Conservation (phyloP, 37 sponge, comb jelly and placozoan genomes). For the Spongia lamella region DNA sequence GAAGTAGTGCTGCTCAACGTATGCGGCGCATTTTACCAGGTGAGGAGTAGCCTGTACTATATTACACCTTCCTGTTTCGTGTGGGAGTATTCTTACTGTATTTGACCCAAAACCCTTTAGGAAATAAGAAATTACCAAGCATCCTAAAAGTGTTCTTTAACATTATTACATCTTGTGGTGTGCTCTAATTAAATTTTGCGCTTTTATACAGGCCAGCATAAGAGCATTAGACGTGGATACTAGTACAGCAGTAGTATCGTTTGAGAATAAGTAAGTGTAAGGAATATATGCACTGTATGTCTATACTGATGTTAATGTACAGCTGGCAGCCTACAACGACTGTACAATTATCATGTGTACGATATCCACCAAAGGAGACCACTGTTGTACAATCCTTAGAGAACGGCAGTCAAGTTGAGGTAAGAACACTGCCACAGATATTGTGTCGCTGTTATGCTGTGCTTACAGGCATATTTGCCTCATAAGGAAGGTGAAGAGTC, state of each 20-base stretch:
- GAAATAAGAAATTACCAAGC: background rate
- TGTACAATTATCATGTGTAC: constrained; percentile 39
- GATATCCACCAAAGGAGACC: constrained; percentile 21
- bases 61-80: no score
- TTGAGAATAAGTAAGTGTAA: constrained; percentile 53
- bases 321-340: constrained; percentile 64
- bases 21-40: constrained; percentile 80
- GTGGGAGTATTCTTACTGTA: constrained; percentile 1
- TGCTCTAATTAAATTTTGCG: background rate
- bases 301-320: background rate
- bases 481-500: constrained; percentile 71
- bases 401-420: constrained; percentile 59
- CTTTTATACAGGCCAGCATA: constrained; percentile 37
- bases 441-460: background rate
- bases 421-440: constrained; percentile 1
- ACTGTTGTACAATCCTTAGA: background rate
- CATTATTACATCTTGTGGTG: no score
- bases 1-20: constrained; percentile 72
- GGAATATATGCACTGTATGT: background rate
- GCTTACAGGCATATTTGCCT: constrained; percentile 64
- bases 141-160: background rate
- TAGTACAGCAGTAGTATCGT: constrained; percentile 36
- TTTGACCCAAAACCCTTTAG: background rate
- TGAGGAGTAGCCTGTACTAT: constrained; percentile 6
- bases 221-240: constrained; percentile 39